phyloP scores from a whole-genome alignment of 2,113 vertebrate species.

The Boulengeromyrus knoepffleri region DNA sequence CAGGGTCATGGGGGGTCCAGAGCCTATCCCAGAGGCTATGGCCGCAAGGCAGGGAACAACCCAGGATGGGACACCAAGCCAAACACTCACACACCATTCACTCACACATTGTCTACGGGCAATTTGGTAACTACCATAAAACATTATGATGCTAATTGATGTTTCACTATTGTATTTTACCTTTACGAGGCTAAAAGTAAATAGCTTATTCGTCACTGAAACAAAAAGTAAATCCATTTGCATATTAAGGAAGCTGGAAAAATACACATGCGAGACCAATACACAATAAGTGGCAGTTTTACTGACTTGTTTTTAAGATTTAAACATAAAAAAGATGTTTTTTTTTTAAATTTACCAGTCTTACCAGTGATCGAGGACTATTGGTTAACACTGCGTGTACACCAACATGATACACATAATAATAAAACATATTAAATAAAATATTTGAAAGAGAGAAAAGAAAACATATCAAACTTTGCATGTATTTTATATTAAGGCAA shows the following conservation, averaged over 20 bases:
- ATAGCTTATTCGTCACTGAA: background rate
- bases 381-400: background rate
- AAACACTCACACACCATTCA: background rate
- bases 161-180: background rate
- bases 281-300: background rate
- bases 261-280: background rate
- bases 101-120: background rate
- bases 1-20: background rate
- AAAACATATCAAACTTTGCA: background rate
- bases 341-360: background rate
- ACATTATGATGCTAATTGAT: background rate
- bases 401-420: background rate
- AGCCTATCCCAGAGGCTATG: background rate
- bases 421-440: background rate
- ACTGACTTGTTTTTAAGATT: background rate
- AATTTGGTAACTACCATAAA: background rate
- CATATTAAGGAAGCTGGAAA: background rate
- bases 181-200: background rate
- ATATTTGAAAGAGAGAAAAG: background rate
- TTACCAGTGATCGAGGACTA: background rate
- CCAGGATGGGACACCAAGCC: background rate
- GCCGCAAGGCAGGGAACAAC: background rate
- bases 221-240: background rate
- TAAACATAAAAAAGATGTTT: background rate
- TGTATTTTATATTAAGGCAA: background rate